These are phyloP conservation scores for Pollenia angustigena DNA, from an alignment of 2,888 invertebrate genomes.

Conservation along the genomic window DNA sequence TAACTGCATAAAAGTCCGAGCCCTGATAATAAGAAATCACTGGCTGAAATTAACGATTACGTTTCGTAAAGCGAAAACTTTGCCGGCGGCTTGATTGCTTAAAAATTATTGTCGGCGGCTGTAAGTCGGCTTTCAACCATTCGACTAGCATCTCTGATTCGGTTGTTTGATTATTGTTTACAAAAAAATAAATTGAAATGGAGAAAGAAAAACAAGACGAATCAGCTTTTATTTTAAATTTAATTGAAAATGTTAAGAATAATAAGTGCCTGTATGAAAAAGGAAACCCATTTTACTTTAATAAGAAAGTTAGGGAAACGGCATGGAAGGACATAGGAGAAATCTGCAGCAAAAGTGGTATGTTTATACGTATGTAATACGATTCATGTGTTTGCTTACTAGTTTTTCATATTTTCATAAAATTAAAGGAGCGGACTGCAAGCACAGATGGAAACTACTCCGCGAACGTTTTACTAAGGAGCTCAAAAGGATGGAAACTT, in stretches of 20 bases:
- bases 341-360: not conserved
- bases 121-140: too few species aligned
- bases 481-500: conserved; percentile 3
- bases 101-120: too few species aligned
- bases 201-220: too few species aligned
- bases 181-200: too few species aligned
- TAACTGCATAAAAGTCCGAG: too few species aligned
- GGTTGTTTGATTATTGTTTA: too few species aligned
- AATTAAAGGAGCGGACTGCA: not conserved
- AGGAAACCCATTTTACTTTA: not conserved
- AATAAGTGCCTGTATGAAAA: not conserved
- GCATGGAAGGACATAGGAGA: not conserved
- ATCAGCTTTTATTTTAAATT: not conserved
- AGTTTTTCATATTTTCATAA: too few species aligned
- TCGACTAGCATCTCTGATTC: too few species aligned
- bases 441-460: not conserved
- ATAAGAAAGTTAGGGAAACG: not conserved
- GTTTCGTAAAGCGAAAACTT: too few species aligned
- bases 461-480: not conserved
- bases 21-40: too few species aligned
- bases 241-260: not conserved
- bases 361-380: not conserved
- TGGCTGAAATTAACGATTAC: too few species aligned
- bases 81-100: too few species aligned
- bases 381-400: not conserved